Evolutionary conservation across 2,888 invertebrate genomes (phyloP), one percentile per base, ranked within the genome.

Genomic region (Hofmannophila pseudospretella): DNA sequence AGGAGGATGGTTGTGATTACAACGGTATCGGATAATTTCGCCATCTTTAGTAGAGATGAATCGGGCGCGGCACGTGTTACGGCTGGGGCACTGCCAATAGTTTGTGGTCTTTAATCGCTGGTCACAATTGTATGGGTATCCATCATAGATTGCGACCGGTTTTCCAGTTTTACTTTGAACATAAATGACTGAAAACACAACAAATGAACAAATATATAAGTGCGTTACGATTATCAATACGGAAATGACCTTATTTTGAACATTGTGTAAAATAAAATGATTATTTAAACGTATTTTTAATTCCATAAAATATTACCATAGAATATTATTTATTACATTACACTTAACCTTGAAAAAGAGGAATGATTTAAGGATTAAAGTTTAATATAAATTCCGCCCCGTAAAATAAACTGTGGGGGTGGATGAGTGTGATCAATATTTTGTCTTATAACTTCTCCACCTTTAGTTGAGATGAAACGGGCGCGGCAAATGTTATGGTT

Each of bases 81-180:
- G 8, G 2, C 23, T 23, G 23, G 23, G 3, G n/a, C 23, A 23
- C 8, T 5, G 2, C 23, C 23, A 23, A 5, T 8, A 8, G 8
- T 23, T 8, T 7, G 23, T 23, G 2, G 8, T n/a, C 2, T 2
- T n/a, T 8, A 5, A 3, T 23, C 23, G 7, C 3, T 8, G 4
- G n/a, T 7, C 8, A 8, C 8, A n/a, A 23, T 23, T 5, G 8
- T 5, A 23, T 3, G 23, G 3, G 7, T 23, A 23, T 23, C 23
- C 23, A 8, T 23, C 8, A 8, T n/a, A n/a, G n/a, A n/a, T n/a
- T n/a, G 59, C 59, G 16, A 66, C 19, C 16, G 39, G 39, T 16
- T 58, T 67, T 0, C 67, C 66, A 7, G 35, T 32, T 2, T 5
- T 23, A 10, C 58, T 68, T 8, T 31, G 41, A 10, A 58, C 54